phyloP scores from a whole-genome alignment of 2,797 vertebrate species.

The Crocodylus rhombifer region DNA sequence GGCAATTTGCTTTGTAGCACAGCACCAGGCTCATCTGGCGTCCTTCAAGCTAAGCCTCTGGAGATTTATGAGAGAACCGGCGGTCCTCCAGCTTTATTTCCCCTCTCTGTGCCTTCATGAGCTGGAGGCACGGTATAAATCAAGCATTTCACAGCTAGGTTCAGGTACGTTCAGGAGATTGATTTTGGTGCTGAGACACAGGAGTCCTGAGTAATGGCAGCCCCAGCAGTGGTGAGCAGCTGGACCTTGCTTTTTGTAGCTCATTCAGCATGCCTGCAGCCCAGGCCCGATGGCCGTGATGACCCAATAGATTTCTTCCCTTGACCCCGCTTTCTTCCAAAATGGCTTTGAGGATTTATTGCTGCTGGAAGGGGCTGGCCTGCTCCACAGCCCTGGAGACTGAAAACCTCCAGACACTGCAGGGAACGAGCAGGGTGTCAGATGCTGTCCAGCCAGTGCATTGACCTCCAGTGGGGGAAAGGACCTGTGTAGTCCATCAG shows the following conservation, averaged over 20 bases:
- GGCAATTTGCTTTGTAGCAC: not conserved
- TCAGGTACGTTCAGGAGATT: not conserved
- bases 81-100: not conserved
- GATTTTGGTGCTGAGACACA: not conserved
- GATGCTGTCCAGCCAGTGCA: not conserved
- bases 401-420: not conserved
- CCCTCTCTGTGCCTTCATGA: not conserved
- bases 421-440: not conserved
- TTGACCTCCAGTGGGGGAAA: not conserved
- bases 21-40: not conserved
- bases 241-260: not conserved
- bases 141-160: not conserved
- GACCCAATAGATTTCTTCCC: rapidly evolving
- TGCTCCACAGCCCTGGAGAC: not conserved
- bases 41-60: not conserved
- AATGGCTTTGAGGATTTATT: rapidly evolving
- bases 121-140: not conserved
- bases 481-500: not conserved
- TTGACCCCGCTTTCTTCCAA: rapidly evolving
- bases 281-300: not conserved
- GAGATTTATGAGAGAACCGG: not conserved
- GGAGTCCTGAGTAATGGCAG: not conserved
- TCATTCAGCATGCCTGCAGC: too few relatives aligned
- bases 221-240: not conserved
- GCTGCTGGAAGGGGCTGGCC: not conserved